A percentile compares a stretch with the other conserved stretches of the same genome.
Conservation (phyloP, 2,888 invertebrate genomes). For the Philonicus albiceps region DNA sequence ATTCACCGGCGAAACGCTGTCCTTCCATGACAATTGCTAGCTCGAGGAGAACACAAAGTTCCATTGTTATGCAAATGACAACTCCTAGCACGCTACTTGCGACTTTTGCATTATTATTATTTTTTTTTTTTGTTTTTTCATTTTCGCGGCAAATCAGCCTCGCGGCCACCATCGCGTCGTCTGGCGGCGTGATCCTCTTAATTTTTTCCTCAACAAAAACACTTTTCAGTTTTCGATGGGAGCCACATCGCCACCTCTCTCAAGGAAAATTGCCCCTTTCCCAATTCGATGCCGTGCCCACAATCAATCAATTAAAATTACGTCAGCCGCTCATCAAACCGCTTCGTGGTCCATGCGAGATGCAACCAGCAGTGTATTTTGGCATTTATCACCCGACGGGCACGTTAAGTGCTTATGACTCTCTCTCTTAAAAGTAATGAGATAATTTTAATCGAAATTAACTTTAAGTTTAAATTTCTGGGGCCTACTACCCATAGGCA, state of each 20-base stretch:
- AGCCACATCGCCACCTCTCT: background rate
- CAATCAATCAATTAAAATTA: slow-evolving; percentile 38
- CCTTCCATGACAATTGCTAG: slow-evolving; percentile 44
- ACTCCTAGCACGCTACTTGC: slow-evolving; percentile 37
- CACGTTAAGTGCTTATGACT: background rate
- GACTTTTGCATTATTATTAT: background rate
- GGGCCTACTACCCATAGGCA: too few relatives aligned
- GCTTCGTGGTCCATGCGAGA: background rate
- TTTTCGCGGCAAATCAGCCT: background rate
- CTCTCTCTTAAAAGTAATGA: background rate
- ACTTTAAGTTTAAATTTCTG: too few relatives aligned
- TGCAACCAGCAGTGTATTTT: background rate
- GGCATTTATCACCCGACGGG: background rate
- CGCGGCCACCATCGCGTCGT: background rate
- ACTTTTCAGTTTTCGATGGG: background rate
- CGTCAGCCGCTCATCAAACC: background rate
- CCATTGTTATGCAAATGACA: slow-evolving; percentile 43
- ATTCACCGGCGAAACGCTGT: slow-evolving; percentile 45
- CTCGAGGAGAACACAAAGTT: slow-evolving; percentile 30
- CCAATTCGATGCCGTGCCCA: slow-evolving; percentile 3
- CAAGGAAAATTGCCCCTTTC: slow-evolving; percentile 21
- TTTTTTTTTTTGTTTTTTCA: too few relatives aligned
- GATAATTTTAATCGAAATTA: background rate
- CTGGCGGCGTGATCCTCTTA: background rate
- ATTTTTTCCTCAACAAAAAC: background rate